These are phyloP conservation scores for Drosophila eugracilis DNA, from an alignment of 1,140 invertebrate species.

Conservation along the genomic window DNA sequence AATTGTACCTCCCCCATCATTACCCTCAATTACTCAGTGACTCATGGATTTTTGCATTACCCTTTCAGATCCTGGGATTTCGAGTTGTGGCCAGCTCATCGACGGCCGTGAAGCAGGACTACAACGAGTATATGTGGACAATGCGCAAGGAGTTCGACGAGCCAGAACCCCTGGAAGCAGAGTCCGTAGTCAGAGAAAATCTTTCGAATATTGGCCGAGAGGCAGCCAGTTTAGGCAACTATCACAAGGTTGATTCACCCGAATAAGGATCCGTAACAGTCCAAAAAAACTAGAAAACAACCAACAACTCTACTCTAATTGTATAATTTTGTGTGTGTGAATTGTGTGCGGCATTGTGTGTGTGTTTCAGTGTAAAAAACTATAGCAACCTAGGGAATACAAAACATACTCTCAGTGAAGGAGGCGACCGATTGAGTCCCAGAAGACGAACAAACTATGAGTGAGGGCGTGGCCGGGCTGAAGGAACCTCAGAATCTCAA, in stretches of 20 bases:
- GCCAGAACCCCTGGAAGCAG: conserved; percentile 89
- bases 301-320: conserved; percentile 38
- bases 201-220: conserved; percentile 87
- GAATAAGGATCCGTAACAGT: conserved; percentile 60
- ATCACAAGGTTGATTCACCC: conserved; percentile 83
- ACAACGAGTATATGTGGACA: conserved; percentile 96
- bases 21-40: background rate
- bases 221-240: conserved; percentile 83
- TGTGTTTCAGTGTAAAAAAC: conserved; percentile 36
- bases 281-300: conserved; percentile 23
- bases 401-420: conserved; percentile 40
- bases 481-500: conserved; percentile 62
- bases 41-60: conserved; percentile 1
- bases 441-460: conserved; percentile 65
- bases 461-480: conserved; percentile 48
- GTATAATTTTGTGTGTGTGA: conserved; percentile 51
- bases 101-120: conserved; percentile 93
- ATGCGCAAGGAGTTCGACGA: conserved; percentile 94
- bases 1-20: background rate
- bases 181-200: conserved; percentile 87
- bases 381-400: conserved; percentile 68
- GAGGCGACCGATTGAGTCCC: conserved; percentile 24
- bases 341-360: conserved; percentile 27
- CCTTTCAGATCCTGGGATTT: conserved; percentile 90
- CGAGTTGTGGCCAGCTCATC: conserved; percentile 94